phyloP scores from a whole-genome alignment of 2,888 invertebrate genomes.

The Prenolepis imparis region DNA sequence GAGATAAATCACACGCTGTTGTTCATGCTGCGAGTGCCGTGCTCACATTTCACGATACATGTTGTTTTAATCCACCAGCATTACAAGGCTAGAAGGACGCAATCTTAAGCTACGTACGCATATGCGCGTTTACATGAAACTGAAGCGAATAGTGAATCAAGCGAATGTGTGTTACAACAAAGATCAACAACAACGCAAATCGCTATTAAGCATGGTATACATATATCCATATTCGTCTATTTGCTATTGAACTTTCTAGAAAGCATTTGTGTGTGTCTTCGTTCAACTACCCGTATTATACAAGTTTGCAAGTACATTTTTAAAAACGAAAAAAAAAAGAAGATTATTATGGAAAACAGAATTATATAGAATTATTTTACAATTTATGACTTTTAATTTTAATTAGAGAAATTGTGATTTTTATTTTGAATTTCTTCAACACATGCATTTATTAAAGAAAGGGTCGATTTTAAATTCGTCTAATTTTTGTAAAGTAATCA shows the following conservation, averaged over 20 bases:
- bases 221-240: background rate
- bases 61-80: constrained; percentile 25
- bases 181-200: constrained; percentile 6
- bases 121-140: constrained; percentile 1
- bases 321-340: background rate
- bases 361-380: background rate
- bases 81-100: constrained; percentile 9
- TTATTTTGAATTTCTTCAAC: background rate
- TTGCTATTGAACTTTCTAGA: constrained; percentile 3
- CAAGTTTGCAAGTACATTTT: background rate
- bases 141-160: background rate
- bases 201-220: background rate
- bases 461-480: background rate
- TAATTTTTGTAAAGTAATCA: no score
- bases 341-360: background rate
- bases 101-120: constrained; percentile 8
- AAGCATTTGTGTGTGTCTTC: background rate
- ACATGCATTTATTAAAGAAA: background rate
- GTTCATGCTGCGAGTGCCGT: constrained; percentile 1
- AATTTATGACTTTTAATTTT: background rate
- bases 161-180: background rate
- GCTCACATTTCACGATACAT: constrained; percentile 23
- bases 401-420: background rate
- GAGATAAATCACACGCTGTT: background rate
- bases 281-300: background rate